Evolutionary conservation across 1,140 invertebrate species (phyloP).

Genomic region (Matsumurasca onukii): DNA sequence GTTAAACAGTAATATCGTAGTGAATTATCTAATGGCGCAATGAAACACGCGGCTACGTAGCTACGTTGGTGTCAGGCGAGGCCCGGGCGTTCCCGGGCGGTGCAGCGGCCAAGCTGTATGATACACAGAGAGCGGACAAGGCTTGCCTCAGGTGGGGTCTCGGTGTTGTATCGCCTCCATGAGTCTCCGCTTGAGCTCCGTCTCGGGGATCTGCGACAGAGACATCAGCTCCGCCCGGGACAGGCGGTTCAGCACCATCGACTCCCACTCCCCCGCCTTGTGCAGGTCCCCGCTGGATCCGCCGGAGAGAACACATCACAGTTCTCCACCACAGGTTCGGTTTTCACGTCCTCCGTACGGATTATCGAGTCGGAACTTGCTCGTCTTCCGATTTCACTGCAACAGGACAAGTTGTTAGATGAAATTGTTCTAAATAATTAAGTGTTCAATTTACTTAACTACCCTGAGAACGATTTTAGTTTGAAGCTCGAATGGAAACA

Average conservation of each 20-base stretch:
- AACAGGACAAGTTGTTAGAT: no score
- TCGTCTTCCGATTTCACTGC: constrained; percentile 8
- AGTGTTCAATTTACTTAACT: no score
- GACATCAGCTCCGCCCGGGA: constrained; percentile 36
- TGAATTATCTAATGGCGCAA: background rate
- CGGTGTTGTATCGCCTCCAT: constrained; percentile 38
- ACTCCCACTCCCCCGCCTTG: background rate
- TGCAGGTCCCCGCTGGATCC: background rate
- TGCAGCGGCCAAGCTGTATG: background rate
- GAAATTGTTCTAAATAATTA: no score
- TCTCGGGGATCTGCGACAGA: constrained; percentile 37
- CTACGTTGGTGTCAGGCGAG: background rate
- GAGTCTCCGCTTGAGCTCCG: constrained; percentile 38
- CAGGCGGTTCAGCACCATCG: constrained; percentile 32
- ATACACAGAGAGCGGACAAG: background rate
- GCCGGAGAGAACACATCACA: constrained; percentile 11
- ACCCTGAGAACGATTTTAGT: no score
- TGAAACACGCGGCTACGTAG: background rate
- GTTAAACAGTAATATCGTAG: background rate
- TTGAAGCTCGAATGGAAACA: no score
- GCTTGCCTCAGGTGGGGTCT: constrained; percentile 39
- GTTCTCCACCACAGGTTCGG: constrained; percentile 9
- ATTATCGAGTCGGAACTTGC: constrained; percentile 19
- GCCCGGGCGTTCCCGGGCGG: no score
- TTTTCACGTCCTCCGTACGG: constrained; percentile 13